Base-by-base conservation (phyloP, 92 coral and sea anemone species). In the Heliopora coerulea region DNA sequence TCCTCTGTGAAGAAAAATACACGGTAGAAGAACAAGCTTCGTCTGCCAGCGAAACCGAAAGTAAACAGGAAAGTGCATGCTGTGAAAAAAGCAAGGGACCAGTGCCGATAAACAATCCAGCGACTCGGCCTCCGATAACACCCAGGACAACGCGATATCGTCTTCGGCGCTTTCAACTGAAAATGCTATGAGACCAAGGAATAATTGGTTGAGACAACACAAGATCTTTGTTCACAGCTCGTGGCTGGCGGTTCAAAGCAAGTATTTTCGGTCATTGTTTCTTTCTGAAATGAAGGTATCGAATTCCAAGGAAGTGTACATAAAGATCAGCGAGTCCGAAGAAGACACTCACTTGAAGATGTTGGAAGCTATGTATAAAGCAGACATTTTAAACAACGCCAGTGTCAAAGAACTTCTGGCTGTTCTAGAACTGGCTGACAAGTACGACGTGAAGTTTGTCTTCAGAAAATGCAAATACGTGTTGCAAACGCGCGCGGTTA, bases 371-470 rank as follows among this genome's bases (percentile, higher is more conserved):
- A 40, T 64, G 0, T 64, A 64, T 21, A 64, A 39, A 40, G 52
- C 72, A 34, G 72, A 64, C 23, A 64, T 40, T 5, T 24, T 64
- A 28, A 64, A 64, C 42, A 17, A 32, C 11, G 72, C 54, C 3
- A 15, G 49, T 30, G 70, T 37, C 14, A 50, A 64, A 0, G 52
- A 64, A 13, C 49, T 64, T 31, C 42, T 64, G 25, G 70, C 21
- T 34, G 49, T 64, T 11, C 11, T 37, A 30, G 70, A 33, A 28
- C 15, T 64, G 24, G 70, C 49, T 33, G 70, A 64, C 27, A 64
- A 64, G 70, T 64, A 64, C 19, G 70, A 64, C 39, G 70, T 64
- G 70, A 64, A 37, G 18, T 64, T 64, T 64, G 70, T 64, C 28
- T 64, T 64, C 40, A 64, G n/a, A n/a, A n/a, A n/a, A n/a, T n/a